Conservation (phyloP, 2,888 invertebrate genomes). For the Synanthedon tipuliformis region DNA sequence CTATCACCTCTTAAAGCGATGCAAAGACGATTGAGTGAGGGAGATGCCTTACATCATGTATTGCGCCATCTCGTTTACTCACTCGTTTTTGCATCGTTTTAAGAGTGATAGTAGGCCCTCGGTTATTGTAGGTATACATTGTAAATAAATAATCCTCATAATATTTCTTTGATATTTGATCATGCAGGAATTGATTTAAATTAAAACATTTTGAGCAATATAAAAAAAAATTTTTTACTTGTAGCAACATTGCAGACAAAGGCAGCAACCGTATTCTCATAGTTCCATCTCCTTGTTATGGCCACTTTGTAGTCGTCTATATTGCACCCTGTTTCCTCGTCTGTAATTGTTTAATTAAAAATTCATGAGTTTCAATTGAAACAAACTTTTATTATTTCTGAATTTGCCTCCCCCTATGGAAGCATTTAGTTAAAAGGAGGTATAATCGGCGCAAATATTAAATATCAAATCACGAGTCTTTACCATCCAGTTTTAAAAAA, state of each 20-base stretch:
- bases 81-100: no score
- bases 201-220: neutral
- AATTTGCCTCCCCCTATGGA: neutral
- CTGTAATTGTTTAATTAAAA: slow-evolving; percentile 51
- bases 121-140: no score
- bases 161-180: neutral
- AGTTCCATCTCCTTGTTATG: slow-evolving; percentile 87
- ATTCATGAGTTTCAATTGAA: neutral
- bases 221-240: slow-evolving; percentile 44
- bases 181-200: no score
- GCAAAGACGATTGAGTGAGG: no score
- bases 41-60: no score
- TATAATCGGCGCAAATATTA: no score
- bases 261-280: slow-evolving; percentile 87
- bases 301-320: slow-evolving; percentile 85
- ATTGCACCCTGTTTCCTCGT: slow-evolving; percentile 91
- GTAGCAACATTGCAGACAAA: slow-evolving; percentile 86
- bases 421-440: no score
- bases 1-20: no score
- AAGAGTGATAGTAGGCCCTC: no score
- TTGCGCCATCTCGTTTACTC: no score
- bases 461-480: no score
- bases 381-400: neutral
- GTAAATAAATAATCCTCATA: neutral
- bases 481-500: no score